Conservation (phyloP, 2,797 vertebrate genomes). For the Myioborus miniatus region DNA sequence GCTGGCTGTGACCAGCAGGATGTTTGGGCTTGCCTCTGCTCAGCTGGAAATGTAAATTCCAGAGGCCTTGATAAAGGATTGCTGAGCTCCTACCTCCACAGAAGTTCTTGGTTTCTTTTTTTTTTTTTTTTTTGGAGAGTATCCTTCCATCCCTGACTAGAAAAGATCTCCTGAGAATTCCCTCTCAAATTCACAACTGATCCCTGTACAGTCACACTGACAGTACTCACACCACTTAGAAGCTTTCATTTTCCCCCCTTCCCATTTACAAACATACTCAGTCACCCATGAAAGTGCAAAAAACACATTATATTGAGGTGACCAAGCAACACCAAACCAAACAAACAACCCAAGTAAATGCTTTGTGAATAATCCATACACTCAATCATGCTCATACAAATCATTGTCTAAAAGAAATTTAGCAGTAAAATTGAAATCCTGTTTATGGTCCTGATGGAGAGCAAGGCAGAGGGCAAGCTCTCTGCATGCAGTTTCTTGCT, state of each 20-base stretch:
- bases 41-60: neutral
- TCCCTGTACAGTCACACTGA: neutral
- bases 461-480: neutral
- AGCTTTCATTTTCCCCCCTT: neutral
- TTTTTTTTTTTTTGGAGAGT: neutral
- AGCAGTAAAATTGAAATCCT: conserved; percentile 2
- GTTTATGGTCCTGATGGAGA: neutral
- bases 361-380: neutral
- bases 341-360: neutral
- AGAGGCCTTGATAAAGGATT: neutral
- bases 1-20: neutral
- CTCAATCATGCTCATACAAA: neutral
- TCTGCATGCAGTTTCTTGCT: neutral
- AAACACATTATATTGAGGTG: neutral
- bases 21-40: neutral
- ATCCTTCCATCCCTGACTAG: neutral
- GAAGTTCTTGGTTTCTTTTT: neutral
- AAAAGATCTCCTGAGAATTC: neutral
- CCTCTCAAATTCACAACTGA: neutral
- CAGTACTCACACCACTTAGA: neutral
- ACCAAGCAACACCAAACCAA: neutral
- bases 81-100: neutral
- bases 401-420: neutral
- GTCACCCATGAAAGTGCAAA: neutral
- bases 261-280: neutral